A percentile compares a stretch with the other conserved stretches of the same genome.
Evolutionary conservation across 30 jellyfish, hydroid and myxozoan species (phyloP).

Genomic region (Pseudorhiza aurosa): DNA sequence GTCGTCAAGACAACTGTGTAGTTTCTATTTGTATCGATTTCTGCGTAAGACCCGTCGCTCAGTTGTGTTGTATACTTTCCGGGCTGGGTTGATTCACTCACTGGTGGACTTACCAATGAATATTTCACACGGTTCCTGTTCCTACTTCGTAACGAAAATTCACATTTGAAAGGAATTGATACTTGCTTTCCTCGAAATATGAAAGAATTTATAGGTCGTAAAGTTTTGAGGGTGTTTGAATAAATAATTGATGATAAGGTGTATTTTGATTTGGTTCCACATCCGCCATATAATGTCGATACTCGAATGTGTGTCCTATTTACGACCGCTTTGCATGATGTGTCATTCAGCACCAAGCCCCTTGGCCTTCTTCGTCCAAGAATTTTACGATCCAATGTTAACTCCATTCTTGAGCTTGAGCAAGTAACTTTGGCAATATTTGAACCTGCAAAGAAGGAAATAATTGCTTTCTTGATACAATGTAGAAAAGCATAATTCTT

Average conservation of each 20-base stretch:
- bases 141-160: conserved; percentile 18
- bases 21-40: conserved; percentile 38
- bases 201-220: conserved; percentile 50
- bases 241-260: conserved; percentile 71
- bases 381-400: conserved; percentile 39
- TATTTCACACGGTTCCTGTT: conserved; percentile 38
- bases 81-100: not conserved
- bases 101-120: conserved; percentile 20
- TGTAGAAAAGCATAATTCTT: no score
- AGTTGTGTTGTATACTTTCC: conserved; percentile 24
- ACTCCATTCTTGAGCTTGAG: conserved; percentile 38
- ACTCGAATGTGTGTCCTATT: conserved; percentile 75
- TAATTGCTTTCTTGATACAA: not conserved
- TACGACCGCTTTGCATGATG: conserved; percentile 67
- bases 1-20: conserved; percentile 64
- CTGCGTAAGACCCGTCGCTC: conserved; percentile 19
- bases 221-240: conserved; percentile 62
- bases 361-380: conserved; percentile 54
- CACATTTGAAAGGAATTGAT: conserved; percentile 82
- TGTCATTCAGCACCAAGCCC: conserved; percentile 60
- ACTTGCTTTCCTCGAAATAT: conserved; percentile 67
- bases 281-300: conserved; percentile 64
- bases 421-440: conserved; percentile 65
- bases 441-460: conserved; percentile 39
- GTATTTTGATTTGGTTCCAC: conserved; percentile 75